Base-by-base conservation (phyloP, 2,797 vertebrate genomes). In the Gallinago stenura region DNA sequence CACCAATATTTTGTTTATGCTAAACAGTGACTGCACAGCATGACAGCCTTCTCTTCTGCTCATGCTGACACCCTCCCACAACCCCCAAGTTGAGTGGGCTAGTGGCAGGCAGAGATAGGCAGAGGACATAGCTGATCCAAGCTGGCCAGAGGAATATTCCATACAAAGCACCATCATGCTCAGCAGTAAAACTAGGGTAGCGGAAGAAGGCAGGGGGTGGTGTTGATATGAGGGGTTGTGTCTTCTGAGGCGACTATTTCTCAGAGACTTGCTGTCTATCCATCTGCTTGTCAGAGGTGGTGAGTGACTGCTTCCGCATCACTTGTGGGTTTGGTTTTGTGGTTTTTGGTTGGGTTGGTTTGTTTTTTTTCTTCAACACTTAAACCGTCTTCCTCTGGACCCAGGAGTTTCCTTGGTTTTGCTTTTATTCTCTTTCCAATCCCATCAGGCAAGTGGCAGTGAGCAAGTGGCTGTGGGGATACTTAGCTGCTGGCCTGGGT, bases 151-250 rank as follows among this genome's bases (percentile, higher is more conserved):
- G 11, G 9, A 56, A 25, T 11, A 15, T 26, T 45, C 66, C 50
- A 15, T 12, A 30, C 9, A 7, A 26, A 8, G 20, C 8, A 26
- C 35, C 22, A 43, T 11, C 30, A 41, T 2, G 22, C 18, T 24
- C 31, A 54, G 39, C 31, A 48, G n/a, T 15, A 35, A 14, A 53
- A 26, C 1, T 2, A 53, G 8, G 15, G 8, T 4, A 73, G 35
- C 30, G 33, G 18, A 43, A 57, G 35, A 28, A 26, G 24, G 28
- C 22, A 61, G 26, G 14, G 14, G 25, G 19, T 58, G 61, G 41
- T 69, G 33, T 9, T 3, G 1, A 14, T 4, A 15, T 18, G 2
- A 20, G 19, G 19, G 5, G 2, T 9, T 16, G 5, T 68, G 26
- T 31, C n/a, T 57, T 51, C 62, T 24, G 41, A 45, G 6, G 16